These are phyloP conservation scores for Potorous gilbertii DNA, from an alignment of 2,797 vertebrate species.

Conservation along the genomic window DNA sequence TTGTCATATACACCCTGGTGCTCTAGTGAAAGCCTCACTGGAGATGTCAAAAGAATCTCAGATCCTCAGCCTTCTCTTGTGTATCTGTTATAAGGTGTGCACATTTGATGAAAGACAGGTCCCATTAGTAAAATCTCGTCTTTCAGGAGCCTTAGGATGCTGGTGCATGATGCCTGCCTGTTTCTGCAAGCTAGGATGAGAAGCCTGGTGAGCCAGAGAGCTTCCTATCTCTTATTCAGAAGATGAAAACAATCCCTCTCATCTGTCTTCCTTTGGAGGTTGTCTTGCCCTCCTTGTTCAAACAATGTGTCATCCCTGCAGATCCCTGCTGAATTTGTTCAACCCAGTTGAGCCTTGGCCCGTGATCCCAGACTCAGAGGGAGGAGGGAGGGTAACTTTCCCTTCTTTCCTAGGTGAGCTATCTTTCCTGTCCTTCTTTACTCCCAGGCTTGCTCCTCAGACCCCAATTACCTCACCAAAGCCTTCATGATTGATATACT, in stretches of 20 bases:
- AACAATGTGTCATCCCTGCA: not conserved
- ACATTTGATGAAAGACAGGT: conserved; percentile 52
- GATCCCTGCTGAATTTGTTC: not conserved
- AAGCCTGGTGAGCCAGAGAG: not conserved
- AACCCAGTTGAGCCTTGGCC: not conserved
- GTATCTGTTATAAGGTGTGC: conserved; percentile 26
- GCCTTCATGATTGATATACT: not conserved
- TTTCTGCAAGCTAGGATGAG: not conserved
- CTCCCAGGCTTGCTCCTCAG: conserved; percentile 1
- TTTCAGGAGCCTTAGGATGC: not conserved
- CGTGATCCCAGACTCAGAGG: not conserved
- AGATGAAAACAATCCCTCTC: not conserved
- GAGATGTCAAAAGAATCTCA: conserved; percentile 27
- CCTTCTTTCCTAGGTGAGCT: not conserved
- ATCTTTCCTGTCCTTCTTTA: not conserved
- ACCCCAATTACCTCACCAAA: not conserved
- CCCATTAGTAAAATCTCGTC: conserved; percentile 37
- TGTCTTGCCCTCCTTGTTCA: conserved; percentile 1
- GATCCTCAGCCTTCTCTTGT: conserved; percentile 50
- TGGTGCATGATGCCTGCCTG: conserved; percentile 10
- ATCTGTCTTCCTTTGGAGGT: not conserved
- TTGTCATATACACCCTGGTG: conserved; percentile 19
- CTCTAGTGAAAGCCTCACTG: not conserved
- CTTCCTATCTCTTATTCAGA: not conserved
- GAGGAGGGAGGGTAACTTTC: not conserved